phyloP scores from a whole-genome alignment of 2,113 vertebrate genomes.

The Terrapene triunguis region DNA sequence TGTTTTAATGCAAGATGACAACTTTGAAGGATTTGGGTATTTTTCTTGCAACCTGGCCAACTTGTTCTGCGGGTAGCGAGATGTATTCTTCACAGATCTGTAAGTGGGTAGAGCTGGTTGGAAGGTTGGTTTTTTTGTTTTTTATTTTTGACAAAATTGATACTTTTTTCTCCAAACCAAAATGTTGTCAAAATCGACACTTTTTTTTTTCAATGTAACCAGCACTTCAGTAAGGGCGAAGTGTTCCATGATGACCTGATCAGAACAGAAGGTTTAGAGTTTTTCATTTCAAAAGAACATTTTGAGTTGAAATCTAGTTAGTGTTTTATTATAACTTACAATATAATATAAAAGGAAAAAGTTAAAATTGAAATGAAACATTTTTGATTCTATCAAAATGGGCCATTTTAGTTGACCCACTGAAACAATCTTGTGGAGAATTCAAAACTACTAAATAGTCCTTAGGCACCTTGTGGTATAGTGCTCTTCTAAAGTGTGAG shows the following conservation, averaged over 20 bases:
- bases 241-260: no score
- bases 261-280: neutral
- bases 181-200: no score
- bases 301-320: no score
- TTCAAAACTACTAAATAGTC: no score
- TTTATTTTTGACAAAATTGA: no score
- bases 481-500: no score
- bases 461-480: no score
- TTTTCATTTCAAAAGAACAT: neutral
- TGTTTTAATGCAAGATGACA: neutral
- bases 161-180: no score
- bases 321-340: no score
- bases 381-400: neutral
- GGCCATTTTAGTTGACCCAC: neutral
- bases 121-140: neutral
- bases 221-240: no score
- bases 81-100: neutral
- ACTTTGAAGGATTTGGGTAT: fast-evolving
- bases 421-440: no score
- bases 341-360: neutral
- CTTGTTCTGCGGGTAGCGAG: neutral
- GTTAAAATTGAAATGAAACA: neutral
- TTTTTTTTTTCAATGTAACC: no score
- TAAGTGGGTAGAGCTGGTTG: neutral
- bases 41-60: neutral